Base-by-base conservation (phyloP, 2,888 invertebrate genomes). In the Bombylius discolor region DNA sequence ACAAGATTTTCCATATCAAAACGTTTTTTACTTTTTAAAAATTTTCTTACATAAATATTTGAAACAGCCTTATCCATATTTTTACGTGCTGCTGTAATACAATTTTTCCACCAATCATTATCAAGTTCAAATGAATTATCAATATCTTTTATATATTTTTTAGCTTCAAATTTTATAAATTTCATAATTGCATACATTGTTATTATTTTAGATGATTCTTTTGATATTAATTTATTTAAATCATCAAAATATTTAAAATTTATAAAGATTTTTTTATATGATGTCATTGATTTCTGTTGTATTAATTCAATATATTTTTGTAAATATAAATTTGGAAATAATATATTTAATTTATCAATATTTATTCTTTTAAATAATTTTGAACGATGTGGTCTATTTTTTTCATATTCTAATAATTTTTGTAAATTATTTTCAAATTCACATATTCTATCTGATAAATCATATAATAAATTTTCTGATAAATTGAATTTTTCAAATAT, bases 51-150 rank as follows among this genome's bases (percentile, higher is more conserved):
- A 63, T 89, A 91, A 81, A 91, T 87, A 14, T 36, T 8, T 6
- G 34, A 44, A 9, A 36, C 45, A 14, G 49, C 49, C 68, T 89
- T 90, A n/a, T 87, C 82, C 79, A 92, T 77, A 55, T 86, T 87
- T 65, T 83, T 85, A 66, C 87, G 89, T 4, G 92, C 89, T 62
- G 91, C 91, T 6, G 84, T 83, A 3, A 93, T 87, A 67, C 94
- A 94, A 63, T 85, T 87, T 61, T 90, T 76, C 94, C 93, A 93
- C 53, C 57, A 46, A 49, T 45, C 12, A 11, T 42, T 13, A 55
- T 33, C 39, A 45, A 42, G 8, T 11, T 44, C 12, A 47, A 14
- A 49, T 23, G 34, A 6, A 49, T 45, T n/a, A 46, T 12, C 8
- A 31, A 49, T 13, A 50, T 36, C 4, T 36, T 42, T 12, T 14